Evolutionary conservation across 2,113 vertebrate species (phyloP), one percentile per base, ranked within the genome.

Genomic region (Megalops atlanticus): DNA sequence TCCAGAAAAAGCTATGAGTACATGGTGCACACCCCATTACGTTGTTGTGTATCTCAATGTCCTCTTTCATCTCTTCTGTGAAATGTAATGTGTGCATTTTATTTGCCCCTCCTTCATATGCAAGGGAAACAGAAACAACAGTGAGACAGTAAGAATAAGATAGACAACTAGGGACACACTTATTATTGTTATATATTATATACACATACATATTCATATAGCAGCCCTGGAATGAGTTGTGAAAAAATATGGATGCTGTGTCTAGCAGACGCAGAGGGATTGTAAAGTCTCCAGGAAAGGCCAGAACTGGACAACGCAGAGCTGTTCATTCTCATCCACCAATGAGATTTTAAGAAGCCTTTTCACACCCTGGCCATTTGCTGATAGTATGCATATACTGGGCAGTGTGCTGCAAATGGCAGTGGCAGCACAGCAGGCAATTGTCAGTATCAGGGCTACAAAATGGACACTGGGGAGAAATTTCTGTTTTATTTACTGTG

Each of bases 241-340:
- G 45, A 39, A 58, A 58, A 58, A 77, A 77, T n/a, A 24, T 36
- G 24, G 18, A 77, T 64, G 58, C 58, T 64, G 58, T 64, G 58
- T 27, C 24, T n/a, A 58, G 3, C 21, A 24, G 31, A 21, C 31
- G 18, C 31, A 27, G 36, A 58, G 39, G 45, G 33, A 77, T 15
- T 47, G 39, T 47, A 52, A 7, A 1, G 49, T 11, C 49, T 58
- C 15, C 6, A 38, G 76, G 18, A 35, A 18, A 35, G 14, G 1
- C 31, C 15, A 21, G 15, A 77, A 16, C 45, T 54, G 47, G 15
- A 52, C 31, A 12, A n/a, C 35, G 24, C 24, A 27, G 24, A 27
- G 12, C 35, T 4, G 73, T n/a, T 27, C 24, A 45, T 43, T 75
- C 58, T 31, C 58, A 64, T n/a, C 24, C n/a, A 31, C 58, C 58